Conservation (phyloP, 1,140 invertebrate species). For the Neelides sp. region DNA sequence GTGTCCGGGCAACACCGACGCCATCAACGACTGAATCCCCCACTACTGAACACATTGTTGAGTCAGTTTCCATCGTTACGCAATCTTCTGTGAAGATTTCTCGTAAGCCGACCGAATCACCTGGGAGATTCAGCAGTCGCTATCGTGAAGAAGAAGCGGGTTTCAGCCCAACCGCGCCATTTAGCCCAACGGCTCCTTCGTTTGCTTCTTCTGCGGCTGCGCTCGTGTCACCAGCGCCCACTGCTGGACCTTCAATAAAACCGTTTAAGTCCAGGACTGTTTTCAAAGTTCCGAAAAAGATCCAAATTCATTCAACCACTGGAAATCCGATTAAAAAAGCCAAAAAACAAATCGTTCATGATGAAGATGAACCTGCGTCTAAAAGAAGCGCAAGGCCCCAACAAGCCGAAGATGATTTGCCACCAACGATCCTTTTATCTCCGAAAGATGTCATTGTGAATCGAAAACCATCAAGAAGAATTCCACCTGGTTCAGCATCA, state of each 20-base stretch:
- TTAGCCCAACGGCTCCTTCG: neutral
- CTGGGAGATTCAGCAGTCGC: constrained; percentile 17
- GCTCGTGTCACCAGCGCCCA: no score
- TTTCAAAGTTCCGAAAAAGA: neutral
- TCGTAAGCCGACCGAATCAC: constrained; percentile 25
- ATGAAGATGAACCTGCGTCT: neutral
- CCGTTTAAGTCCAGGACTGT: no score
- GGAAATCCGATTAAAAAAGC: neutral
- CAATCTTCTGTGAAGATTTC: constrained; percentile 18
- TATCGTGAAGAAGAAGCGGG: neutral
- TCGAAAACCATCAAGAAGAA: constrained; percentile 27
- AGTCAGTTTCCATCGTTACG: constrained; percentile 6
- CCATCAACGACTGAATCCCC: constrained; percentile 3
- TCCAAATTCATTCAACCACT: neutral
- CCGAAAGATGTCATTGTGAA: constrained; percentile 26
- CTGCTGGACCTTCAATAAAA: no score
- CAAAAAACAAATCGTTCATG: no score
- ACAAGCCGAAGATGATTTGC: constrained; percentile 14
- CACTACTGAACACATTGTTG: neutral
- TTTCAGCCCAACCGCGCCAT: neutral
- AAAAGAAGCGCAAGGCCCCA: neutral
- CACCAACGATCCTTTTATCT: constrained; percentile 19
- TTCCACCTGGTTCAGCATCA: constrained; percentile 26
- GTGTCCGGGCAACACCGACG: neutral
- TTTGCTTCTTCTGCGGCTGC: no score